These are phyloP conservation scores for Diaperis boleti DNA, from an alignment of 2,888 invertebrate genomes.

Conservation along the genomic window DNA sequence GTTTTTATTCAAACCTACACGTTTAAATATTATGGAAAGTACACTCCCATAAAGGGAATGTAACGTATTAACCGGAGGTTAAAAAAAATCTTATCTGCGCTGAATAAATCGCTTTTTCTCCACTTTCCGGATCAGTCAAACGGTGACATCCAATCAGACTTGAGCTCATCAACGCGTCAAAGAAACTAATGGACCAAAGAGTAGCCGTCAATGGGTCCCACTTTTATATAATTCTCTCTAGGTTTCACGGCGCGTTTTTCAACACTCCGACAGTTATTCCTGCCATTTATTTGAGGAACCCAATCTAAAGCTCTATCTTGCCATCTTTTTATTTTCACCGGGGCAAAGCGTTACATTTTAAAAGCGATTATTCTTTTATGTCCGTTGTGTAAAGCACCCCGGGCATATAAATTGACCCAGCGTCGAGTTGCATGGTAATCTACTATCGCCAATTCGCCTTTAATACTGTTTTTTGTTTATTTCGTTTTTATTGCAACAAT, in stretches of 20 bases:
- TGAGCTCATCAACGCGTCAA: conserved; percentile 43
- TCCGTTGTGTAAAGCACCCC: conserved; percentile 44
- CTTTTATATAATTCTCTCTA: conserved; percentile 44
- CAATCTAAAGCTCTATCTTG: conserved; percentile 55
- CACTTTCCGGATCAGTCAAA: conserved; percentile 33
- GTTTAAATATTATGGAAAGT: too few relatives aligned
- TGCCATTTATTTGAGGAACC: conserved; percentile 56
- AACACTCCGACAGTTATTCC: conserved; percentile 53
- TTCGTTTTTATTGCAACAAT: conserved; percentile 30
- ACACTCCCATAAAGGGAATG: too few relatives aligned
- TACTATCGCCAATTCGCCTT: conserved; percentile 39
- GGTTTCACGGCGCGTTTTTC: conserved; percentile 43
- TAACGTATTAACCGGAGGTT: too few relatives aligned
- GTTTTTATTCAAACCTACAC: too few relatives aligned
- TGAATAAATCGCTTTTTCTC: too few relatives aligned
- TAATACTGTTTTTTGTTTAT: conserved; percentile 29
- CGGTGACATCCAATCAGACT: conserved; percentile 43
- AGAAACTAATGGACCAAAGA: conserved; percentile 63
- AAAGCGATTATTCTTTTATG: conserved; percentile 48
- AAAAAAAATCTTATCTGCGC: too few relatives aligned
- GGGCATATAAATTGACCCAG: conserved; percentile 45
- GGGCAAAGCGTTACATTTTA: conserved; percentile 46
- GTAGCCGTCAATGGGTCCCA: conserved; percentile 51
- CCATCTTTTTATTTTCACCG: conserved; percentile 45
- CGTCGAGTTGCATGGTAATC: conserved; percentile 43